A percentile compares a stretch with the other conserved stretches of the same genome.
These are phyloP conservation scores for Physella acuta DNA, from an alignment of 1,140 invertebrate genomes.

Conservation along the genomic window DNA sequence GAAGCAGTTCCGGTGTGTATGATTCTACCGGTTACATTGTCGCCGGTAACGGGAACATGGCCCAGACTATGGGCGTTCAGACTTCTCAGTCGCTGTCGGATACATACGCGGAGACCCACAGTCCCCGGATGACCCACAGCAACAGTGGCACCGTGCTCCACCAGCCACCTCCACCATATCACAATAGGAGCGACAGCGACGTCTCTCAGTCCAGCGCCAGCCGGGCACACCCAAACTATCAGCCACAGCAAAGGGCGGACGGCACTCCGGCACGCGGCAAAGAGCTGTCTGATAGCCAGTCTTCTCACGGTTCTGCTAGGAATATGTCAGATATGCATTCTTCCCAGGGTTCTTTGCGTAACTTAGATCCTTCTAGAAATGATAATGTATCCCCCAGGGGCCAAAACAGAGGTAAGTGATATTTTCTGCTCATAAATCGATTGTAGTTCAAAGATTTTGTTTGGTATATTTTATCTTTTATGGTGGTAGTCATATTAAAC, in stretches of 20 bases:
- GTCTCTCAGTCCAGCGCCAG: conserved; percentile 50
- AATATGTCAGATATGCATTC: conserved; percentile 56
- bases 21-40: conserved; percentile 21
- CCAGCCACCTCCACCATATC: conserved; percentile 19
- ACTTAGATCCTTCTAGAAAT: conserved; percentile 39
- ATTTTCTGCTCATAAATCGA: neutral
- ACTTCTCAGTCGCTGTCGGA: conserved; percentile 44
- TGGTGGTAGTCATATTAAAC: too few species aligned
- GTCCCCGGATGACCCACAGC: conserved; percentile 13
- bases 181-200: conserved; percentile 47
- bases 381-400: neutral
- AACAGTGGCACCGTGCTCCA: conserved; percentile 3
- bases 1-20: conserved; percentile 28
- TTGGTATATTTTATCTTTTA: too few species aligned
- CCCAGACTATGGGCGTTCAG: conserved; percentile 32
- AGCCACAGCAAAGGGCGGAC: conserved; percentile 5
- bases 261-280: neutral
- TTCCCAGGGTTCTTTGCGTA: conserved; percentile 55
- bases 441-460: too few species aligned
- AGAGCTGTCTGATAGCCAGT: conserved; percentile 62
- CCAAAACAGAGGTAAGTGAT: conserved; percentile 9
- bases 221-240: conserved; percentile 28
- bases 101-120: conserved; percentile 20
- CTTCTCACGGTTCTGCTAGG: conserved; percentile 59
- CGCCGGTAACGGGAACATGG: conserved; percentile 17